Evolutionary conservation across 2,888 invertebrate species (phyloP), one percentile per base, ranked within the genome.

Genomic region (Catocala nupta): DNA sequence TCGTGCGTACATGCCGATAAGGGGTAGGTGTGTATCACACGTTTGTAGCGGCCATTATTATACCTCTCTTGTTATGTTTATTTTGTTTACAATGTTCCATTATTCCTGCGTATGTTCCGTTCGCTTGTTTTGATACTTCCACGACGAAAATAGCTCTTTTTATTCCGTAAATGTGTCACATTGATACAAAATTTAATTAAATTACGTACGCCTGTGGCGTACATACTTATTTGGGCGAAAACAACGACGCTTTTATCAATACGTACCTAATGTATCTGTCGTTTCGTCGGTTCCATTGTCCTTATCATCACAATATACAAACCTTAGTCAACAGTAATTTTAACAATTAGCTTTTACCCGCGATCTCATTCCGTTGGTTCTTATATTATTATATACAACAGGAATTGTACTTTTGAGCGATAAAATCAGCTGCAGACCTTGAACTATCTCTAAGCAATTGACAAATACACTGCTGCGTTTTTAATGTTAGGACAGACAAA

Each of bases 71-170:
- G 78, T 80, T 72, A 82, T 80, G 78, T 82, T 83, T 83, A 82
- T 82, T 83, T 80, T 86, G 86, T 86, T 83, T 84, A 84, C 81
- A 80, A 75, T 82, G 80, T 79, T 77, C 81, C 81, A 86, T 86
- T 82, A 84, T 82, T 82, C 77, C 75, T 68, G 81, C 74, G 81
- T 82, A 76, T 77, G 79, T 79, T 76, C 77, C 75, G 77, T 78
- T 71, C 70, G 75, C 77, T 77, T 81, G 81, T 81, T 82, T 73
- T 75, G 70, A 68, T 68, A 77, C 75, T 77, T 78, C 68, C 65
- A 52, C 61, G 71, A 75, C 77, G 68, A 81, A 81, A 85, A 84
- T 84, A 85, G 77, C 78, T 72, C 55, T 69, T 81, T 78, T 77
- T 81, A 77, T 81, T 77, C 69, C 68, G 75, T 72, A 75, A 74